Conservation (phyloP, 2,113 vertebrate species). For the Ictalurus punctatus region DNA sequence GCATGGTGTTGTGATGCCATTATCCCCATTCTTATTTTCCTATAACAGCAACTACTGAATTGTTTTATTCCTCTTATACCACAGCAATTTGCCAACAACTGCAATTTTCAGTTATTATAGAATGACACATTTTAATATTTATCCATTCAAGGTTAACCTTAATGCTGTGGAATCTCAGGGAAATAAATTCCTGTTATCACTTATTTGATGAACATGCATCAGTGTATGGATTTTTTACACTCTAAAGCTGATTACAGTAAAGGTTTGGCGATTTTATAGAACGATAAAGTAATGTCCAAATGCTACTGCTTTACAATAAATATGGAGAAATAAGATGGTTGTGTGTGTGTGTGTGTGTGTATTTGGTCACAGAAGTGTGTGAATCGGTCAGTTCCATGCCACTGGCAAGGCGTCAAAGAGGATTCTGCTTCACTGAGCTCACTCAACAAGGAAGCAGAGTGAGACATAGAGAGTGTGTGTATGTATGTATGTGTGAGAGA, state of each 20-base stretch:
- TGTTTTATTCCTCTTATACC: background rate
- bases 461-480: background rate
- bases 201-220: background rate
- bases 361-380: background rate
- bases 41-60: background rate
- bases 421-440: conserved; percentile 23
- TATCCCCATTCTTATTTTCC: background rate
- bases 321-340: background rate
- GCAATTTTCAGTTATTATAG: background rate
- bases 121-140: too few species aligned
- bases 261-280: background rate
- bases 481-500: background rate
- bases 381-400: background rate
- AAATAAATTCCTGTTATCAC: background rate
- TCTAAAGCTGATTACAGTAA: background rate
- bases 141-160: background rate
- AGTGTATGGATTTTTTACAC: background rate
- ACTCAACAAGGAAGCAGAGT: conserved; percentile 1
- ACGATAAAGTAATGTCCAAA: background rate
- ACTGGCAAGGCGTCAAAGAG: background rate
- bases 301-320: background rate
- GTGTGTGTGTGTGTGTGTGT: conserved; percentile 3
- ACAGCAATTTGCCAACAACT: background rate
- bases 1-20: background rate
- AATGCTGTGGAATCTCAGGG: background rate